Conservation (phyloP, 1,140 invertebrate genomes). For the Homarus americanus region DNA sequence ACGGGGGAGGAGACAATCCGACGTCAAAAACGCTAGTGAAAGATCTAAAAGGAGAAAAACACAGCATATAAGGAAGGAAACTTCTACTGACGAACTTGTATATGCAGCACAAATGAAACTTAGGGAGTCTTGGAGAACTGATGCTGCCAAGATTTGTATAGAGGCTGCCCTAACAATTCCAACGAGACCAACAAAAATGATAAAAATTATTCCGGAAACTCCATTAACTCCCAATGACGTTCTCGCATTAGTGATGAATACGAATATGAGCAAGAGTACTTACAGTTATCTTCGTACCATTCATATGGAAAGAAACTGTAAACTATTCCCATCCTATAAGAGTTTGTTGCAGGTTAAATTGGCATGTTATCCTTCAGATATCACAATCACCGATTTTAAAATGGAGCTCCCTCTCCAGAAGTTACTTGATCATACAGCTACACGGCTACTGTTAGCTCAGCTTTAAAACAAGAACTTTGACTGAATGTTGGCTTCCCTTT, state of each 20-base stretch:
- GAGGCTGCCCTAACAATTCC: background rate
- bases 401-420: background rate
- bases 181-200: background rate
- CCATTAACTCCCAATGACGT: background rate
- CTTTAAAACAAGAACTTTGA: constrained; percentile 21
- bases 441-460: background rate
- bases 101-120: too few species aligned
- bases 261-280: constrained; percentile 10
- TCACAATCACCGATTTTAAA: background rate
- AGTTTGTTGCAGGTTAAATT: background rate
- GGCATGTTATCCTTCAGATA: background rate
- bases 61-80: too few species aligned
- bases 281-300: background rate
- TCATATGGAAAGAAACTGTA: constrained; percentile 14
- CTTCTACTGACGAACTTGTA: too few species aligned
- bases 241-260: background rate
- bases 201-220: background rate
- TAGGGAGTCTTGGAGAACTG: background rate
- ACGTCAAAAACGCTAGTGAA: too few species aligned
- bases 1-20: too few species aligned
- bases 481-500: constrained; percentile 15
- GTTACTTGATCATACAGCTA: background rate
- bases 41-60: too few species aligned
- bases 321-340: background rate
- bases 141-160: background rate